phyloP scores from a whole-genome alignment of 2,888 invertebrate genomes.

The Xanthorhoe spadicearia region DNA sequence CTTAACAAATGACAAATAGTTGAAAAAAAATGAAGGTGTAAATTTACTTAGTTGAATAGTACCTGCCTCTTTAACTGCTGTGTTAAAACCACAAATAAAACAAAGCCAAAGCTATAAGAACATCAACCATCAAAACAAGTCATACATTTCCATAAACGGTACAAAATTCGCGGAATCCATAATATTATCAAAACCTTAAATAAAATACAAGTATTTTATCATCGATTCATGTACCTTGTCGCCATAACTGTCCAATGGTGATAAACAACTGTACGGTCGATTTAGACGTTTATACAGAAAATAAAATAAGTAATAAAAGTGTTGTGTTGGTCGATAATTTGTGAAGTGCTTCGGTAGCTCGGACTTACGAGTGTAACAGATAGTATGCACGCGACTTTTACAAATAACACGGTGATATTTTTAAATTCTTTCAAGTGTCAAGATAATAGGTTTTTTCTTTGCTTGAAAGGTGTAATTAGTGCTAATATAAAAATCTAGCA shows the following conservation, averaged over 20 bases:
- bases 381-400: constrained; percentile 40
- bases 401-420: constrained; percentile 18
- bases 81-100: background rate
- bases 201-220: constrained; percentile 62
- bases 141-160: constrained; percentile 21
- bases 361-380: constrained; percentile 32
- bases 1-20: too few species aligned
- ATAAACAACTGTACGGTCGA: constrained; percentile 61
- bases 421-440: constrained; percentile 17
- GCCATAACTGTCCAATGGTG: constrained; percentile 50
- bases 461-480: background rate
- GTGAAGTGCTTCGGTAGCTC: constrained; percentile 46
- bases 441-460: constrained; percentile 6
- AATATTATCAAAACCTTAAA: constrained; percentile 54
- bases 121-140: constrained; percentile 24
- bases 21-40: too few species aligned
- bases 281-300: constrained; percentile 64
- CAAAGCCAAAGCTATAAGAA: too few species aligned
- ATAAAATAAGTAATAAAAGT: constrained; percentile 37
- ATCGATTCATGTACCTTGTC: constrained; percentile 46
- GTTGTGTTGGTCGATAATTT: constrained; percentile 39
- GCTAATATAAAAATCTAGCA: too few species aligned
- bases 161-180: constrained; percentile 36
- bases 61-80: too few species aligned
- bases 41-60: too few species aligned